A percentile compares a stretch with the other conserved stretches of the same genome.
Evolutionary conservation across 2,113 vertebrate genomes (phyloP).

Genomic region (Sminthopsis crassicaudata): DNA sequence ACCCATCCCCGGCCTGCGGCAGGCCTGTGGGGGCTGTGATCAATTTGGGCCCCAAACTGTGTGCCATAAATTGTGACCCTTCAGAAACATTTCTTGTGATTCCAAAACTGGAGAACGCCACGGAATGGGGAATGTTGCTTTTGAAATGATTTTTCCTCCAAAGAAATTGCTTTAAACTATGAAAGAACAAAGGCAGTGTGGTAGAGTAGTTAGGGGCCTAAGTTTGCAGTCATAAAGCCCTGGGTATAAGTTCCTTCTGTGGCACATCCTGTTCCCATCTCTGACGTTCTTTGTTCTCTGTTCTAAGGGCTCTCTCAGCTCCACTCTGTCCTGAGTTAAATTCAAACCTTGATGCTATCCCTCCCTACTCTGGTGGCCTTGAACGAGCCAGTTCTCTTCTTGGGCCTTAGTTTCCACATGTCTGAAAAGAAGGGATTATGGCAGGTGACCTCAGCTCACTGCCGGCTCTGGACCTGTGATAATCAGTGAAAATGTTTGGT

Average conservation of each 20-base stretch:
- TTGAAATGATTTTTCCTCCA: slow-evolving; percentile 67
- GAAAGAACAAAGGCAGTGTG: background rate
- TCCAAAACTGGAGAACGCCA: slow-evolving; percentile 69
- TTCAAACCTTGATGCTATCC: background rate
- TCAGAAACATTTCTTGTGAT: slow-evolving; percentile 75
- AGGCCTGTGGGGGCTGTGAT: slow-evolving; percentile 60
- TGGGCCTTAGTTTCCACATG: background rate
- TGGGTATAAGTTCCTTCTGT: too few relatives aligned
- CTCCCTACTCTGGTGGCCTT: background rate
- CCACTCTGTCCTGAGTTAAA: background rate
- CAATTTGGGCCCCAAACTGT: slow-evolving; percentile 55
- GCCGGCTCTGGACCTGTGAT: background rate
- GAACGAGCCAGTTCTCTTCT: background rate
- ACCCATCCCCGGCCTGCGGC: slow-evolving; percentile 53
- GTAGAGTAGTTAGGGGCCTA: background rate
- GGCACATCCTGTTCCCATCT: too few relatives aligned
- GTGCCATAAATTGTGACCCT: slow-evolving; percentile 40
- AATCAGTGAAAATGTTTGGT: background rate
- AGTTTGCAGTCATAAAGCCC: background rate
- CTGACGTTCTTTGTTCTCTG: background rate
- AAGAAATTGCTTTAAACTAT: background rate
- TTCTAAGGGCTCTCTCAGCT: background rate
- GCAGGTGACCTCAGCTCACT: background rate
- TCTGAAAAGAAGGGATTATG: background rate
- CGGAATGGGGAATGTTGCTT: slow-evolving; percentile 66